These are phyloP conservation scores for Alexandromys fortis DNA, from an alignment of 2,113 vertebrate genomes.

Conservation along the genomic window DNA sequence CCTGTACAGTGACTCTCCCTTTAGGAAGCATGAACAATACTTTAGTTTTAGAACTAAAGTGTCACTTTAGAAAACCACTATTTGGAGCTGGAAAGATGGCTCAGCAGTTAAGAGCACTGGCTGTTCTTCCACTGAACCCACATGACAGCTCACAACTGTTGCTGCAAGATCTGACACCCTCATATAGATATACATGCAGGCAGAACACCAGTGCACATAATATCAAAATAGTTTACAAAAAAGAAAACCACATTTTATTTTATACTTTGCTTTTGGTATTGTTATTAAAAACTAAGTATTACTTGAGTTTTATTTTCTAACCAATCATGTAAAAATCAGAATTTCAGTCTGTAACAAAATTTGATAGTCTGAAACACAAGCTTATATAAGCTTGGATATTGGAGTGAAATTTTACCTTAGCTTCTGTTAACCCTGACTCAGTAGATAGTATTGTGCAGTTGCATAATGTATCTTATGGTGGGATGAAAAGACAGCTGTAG, in stretches of 20 bases:
- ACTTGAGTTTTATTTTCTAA: slow-evolving; percentile 55
- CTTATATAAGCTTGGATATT: neutral
- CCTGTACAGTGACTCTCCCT: slow-evolving; percentile 56
- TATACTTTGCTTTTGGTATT: neutral
- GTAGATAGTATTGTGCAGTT: neutral
- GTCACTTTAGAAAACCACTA: slow-evolving; percentile 26
- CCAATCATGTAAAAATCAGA: slow-evolving; percentile 27
- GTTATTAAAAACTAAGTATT: slow-evolving; percentile 48
- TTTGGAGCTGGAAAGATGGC: neutral
- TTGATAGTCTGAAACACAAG: neutral
- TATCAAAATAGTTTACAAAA: neutral
- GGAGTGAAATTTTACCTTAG: slow-evolving; percentile 36
- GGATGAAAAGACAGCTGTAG: neutral
- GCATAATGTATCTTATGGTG: neutral
- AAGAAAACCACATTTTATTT: neutral
- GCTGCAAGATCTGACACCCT: neutral
- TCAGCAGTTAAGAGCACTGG: neutral
- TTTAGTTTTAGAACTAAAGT: slow-evolving; percentile 36
- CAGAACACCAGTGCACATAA: neutral
- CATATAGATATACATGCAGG: neutral
- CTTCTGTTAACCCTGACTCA: neutral
- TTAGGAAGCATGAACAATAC: accelerated
- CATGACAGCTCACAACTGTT: neutral
- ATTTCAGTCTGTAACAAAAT: slow-evolving; percentile 27
- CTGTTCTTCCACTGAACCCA: neutral